phyloP scores from a whole-genome alignment of 2,113 vertebrate genomes.

The Prunella fulvescens region DNA sequence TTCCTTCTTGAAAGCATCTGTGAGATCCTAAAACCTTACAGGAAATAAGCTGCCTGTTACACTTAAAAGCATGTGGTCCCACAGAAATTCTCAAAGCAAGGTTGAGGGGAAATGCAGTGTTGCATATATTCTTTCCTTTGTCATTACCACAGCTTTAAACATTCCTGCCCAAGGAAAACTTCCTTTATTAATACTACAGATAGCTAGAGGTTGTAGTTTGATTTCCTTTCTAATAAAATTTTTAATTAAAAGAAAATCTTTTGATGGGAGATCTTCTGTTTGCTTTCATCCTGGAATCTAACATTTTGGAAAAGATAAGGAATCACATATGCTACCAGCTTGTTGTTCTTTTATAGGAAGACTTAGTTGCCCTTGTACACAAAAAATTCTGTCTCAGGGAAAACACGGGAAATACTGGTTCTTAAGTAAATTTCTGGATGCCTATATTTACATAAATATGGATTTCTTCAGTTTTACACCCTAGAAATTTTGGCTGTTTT shows the following conservation, averaged over 20 bases:
- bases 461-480: background rate
- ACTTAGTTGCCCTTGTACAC: background rate
- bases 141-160: background rate
- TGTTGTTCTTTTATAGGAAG: background rate
- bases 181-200: background rate
- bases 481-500: background rate
- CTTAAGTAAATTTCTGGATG: background rate
- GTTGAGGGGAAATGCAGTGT: background rate
- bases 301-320: background rate
- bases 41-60: background rate
- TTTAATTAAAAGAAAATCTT: slow-evolving; percentile 40
- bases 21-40: background rate
- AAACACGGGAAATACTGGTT: background rate
- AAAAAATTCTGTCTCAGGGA: background rate
- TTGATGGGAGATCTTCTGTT: background rate
- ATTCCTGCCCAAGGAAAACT: background rate
- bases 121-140: background rate
- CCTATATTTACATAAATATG: background rate
- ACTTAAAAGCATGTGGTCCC: background rate
- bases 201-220: background rate
- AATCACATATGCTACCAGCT: background rate
- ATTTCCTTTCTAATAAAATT: slow-evolving; percentile 12
- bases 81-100: background rate
- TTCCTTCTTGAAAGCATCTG: background rate
- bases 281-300: background rate